Conservation (phyloP, 2,888 invertebrate genomes). For the Tigriopus californicus region DNA sequence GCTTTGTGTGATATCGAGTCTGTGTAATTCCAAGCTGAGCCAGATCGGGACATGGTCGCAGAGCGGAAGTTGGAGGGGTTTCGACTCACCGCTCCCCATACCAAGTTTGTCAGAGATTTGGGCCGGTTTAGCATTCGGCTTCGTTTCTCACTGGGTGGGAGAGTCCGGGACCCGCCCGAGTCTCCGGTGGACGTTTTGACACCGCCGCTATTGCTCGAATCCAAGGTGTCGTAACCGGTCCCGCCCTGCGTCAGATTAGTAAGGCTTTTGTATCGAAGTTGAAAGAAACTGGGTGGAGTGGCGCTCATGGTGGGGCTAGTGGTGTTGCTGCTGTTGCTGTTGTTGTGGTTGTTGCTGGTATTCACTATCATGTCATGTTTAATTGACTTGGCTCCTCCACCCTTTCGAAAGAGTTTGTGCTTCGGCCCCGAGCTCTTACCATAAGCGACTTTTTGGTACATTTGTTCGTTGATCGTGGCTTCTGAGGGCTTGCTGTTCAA, state of each 20-base stretch:
- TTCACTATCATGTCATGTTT: constrained; percentile 7
- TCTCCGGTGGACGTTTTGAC: constrained; percentile 53
- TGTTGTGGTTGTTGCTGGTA: neutral
- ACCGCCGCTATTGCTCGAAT: constrained; percentile 72
- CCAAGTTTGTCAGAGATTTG: constrained; percentile 64
- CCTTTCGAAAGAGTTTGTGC: constrained; percentile 21
- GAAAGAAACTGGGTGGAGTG: constrained; percentile 50
- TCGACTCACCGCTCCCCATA: constrained; percentile 26
- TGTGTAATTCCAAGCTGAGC: too few relatives aligned
- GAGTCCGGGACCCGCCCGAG: constrained; percentile 40
- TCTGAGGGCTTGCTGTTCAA: constrained; percentile 25
- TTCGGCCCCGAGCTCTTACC: neutral
- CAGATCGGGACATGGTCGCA: neutral
- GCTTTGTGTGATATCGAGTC: too few relatives aligned
- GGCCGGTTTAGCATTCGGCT: constrained; percentile 61
- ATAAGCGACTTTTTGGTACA: neutral
- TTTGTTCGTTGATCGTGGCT: constrained; percentile 33
- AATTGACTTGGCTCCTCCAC: constrained; percentile 27
- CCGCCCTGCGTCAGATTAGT: constrained; percentile 27
- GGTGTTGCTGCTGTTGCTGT: constrained; percentile 4
- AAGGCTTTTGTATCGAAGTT: constrained; percentile 40
- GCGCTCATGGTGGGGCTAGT: constrained; percentile 14
- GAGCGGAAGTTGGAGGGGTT: constrained; percentile 17
- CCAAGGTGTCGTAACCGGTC: constrained; percentile 58
- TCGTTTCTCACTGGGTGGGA: constrained; percentile 50